phyloP scores from a whole-genome alignment of 2,888 invertebrate genomes.

The Hyppa rectilinea region DNA sequence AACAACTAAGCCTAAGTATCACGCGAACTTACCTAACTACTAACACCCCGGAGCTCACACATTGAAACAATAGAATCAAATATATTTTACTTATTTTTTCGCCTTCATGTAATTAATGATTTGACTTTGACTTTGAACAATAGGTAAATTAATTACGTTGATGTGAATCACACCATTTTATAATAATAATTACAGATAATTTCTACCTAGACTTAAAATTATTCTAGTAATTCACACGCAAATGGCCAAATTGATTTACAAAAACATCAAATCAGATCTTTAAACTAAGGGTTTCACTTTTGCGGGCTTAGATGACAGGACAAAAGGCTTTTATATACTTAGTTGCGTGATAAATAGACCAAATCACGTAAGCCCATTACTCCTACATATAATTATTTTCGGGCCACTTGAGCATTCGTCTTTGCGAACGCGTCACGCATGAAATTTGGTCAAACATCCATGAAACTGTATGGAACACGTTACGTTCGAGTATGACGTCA shows the following conservation, averaged over 20 bases:
- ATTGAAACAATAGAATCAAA: not conserved
- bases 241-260: not conserved
- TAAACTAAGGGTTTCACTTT: not conserved
- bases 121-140: too few relatives aligned
- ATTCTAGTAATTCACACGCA: not conserved
- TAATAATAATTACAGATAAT: not conserved
- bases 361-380: not conserved
- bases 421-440: conserved; percentile 28
- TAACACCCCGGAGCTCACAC: not conserved
- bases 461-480: conserved; percentile 27
- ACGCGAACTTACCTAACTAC: too few relatives aligned
- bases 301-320: not conserved
- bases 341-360: not conserved
- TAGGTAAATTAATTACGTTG: not conserved
- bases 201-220: not conserved
- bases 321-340: not conserved
- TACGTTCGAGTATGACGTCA: conserved; percentile 39
- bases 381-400: conserved; percentile 18
- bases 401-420: conserved; percentile 16
- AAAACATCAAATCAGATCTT: not conserved
- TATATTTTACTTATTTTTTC: too few relatives aligned
- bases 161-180: not conserved
- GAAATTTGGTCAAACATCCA: conserved; percentile 34
- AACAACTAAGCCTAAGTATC: not conserved
- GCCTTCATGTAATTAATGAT: too few relatives aligned